Percentiles rank a stretch among this genome's conserved stretches.
Evolutionary conservation across 2,797 vertebrate species (phyloP).

Genomic region (Mormyrops attenuatus): DNA sequence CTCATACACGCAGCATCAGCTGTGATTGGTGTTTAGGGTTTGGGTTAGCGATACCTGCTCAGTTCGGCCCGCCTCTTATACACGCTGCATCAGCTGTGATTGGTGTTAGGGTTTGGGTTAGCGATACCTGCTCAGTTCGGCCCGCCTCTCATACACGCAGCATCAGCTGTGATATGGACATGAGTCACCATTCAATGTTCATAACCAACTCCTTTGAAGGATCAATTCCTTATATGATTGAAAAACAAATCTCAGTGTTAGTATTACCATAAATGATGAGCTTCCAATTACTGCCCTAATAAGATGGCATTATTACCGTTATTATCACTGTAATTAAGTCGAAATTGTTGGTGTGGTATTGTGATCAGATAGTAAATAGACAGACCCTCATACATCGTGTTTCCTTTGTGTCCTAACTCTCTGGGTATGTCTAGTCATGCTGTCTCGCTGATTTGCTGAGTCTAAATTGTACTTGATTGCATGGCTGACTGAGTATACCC

Average conservation of each 20-base stretch:
- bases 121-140: background rate
- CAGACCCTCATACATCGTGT: background rate
- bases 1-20: background rate
- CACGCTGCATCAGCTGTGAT: background rate
- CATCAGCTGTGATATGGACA: background rate
- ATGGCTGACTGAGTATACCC: background rate
- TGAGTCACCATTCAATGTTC: background rate
- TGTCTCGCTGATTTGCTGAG: background rate
- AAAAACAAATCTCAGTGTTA: background rate
- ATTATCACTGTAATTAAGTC: background rate
- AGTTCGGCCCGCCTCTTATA: background rate
- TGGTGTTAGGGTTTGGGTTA: background rate
- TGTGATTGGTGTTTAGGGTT: background rate
- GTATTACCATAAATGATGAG: background rate
- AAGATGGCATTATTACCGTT: background rate
- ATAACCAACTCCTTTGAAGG: background rate
- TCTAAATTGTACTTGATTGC: slow-evolving; percentile 8
- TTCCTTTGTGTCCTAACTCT: background rate
- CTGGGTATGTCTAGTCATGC: background rate
- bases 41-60: background rate
- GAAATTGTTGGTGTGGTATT: background rate
- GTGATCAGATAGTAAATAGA: background rate
- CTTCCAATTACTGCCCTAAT: background rate
- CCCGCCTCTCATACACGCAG: background rate
- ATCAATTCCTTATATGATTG: background rate